Evolutionary conservation across 2,888 invertebrate species (phyloP), one percentile per base, ranked within the genome.

Genomic region (Dicranocentrus wangi): DNA sequence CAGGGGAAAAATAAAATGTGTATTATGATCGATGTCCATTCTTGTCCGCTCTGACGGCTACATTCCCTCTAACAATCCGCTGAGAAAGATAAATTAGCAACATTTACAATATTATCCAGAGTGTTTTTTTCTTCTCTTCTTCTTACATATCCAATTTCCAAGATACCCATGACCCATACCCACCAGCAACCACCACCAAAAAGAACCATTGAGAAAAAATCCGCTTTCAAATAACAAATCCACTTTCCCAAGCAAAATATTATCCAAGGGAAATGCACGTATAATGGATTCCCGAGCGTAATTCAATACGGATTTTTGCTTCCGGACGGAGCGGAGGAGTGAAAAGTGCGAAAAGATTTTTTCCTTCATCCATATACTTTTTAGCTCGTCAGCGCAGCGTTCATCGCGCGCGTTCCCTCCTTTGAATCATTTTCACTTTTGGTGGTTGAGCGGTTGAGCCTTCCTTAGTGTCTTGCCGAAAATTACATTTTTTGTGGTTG

Each of bases 41-140:
- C 71, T 71, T 61, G 71, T 71, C 71, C 39, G 25, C n/a, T 61
- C 60, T 71, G 71, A 60, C 71, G 21, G 71, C 60, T 71, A 68
- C 68, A 53, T 28, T 21, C 23, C 17, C n/a, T 43, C 28, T 68
- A 7, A 65, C 51, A 51, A 53, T n/a, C 51, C 15, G 19, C 13
- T 42, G 53, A 23, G 58, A 53, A 53, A 69, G 73, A 73, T 61
- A 69, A 80, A 65, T 51, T 32, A 43, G 39, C 43, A 39, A 51
- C 55, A 60, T 71, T n/a, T 58, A 43, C 19, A 66, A n/a, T n/a
- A n/a, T 55, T 55, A 60, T 53, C 42, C 58, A 68, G 76, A 73
- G n/a, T n/a, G n/a, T n/a, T n/a, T n/a, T n/a, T n/a, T n/a, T n/a
- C 76, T 61, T 68, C 80, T 65, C 66, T 82, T 66, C 60, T 66